Evolutionary conservation across 2,113 vertebrate genomes (phyloP), one percentile per base, ranked within the genome.

Genomic region (Regulus satrapa): DNA sequence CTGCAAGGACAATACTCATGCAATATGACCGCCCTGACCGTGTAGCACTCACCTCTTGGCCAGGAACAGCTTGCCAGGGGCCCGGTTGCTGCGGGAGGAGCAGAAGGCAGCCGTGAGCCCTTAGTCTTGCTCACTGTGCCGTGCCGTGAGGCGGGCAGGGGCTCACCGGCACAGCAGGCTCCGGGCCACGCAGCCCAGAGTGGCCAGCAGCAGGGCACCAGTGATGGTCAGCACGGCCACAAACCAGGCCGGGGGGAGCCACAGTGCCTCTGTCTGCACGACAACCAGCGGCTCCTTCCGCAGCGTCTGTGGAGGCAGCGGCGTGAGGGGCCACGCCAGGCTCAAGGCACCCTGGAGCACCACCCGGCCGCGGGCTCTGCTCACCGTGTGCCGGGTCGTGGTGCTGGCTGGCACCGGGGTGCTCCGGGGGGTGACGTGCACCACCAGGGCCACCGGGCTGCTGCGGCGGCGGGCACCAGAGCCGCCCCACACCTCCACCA

Each of bases 241-340:
- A 5, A 98, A 98, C 98, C 98, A 98, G 52, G 97, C 63, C 0
- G 98, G 95, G 0, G 98, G 98, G 55, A 94, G 86, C 98, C 98
- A 98, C 45, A 67, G 95, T 1, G 9, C 20, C 63, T 96, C 94
- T 0, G 34, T 90, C n/a, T 3, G 34, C 3, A 41, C 84, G 86
- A 98, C 45, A 10, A 98, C 71, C 81, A 96, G 78, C 2, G 95
- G 95, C 72, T 94, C 73, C 48, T 13, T 51, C 31, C 2, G 56
- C 68, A 48, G 41, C 0, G 48, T 85, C 98, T 98, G 96, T 17
- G 63, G 94, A 56, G 41, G 29, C 1, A 2, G 28, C 0, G 49
- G 40, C 51, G 28, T 91, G 43, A 92, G 54, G 32, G 11, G 14
- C 5, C 13, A 2, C 0, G 1, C 23, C 40, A 8, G 12, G 2